Evolutionary conservation across 1,140 invertebrate species (phyloP).

Genomic region (Sweltsa coloradensis): DNA sequence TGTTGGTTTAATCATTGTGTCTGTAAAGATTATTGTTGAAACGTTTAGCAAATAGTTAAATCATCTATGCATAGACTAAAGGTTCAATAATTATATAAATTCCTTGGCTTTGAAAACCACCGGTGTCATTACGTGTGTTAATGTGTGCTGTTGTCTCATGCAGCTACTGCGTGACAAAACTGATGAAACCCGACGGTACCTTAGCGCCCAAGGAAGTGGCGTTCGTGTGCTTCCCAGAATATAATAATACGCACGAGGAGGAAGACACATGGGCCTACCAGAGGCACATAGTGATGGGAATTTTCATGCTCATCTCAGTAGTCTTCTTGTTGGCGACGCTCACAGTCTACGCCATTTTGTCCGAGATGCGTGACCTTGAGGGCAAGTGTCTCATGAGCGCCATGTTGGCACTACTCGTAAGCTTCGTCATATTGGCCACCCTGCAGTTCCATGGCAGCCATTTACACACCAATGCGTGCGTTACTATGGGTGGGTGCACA

Average conservation of each 20-base stretch:
- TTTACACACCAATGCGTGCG: conserved; percentile 26
- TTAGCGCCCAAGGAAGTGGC: conserved; percentile 24
- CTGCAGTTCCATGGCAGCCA: conserved; percentile 29
- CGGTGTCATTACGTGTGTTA: no score
- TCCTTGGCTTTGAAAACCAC: no score
- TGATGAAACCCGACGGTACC: conserved; percentile 22
- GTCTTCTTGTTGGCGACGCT: conserved; percentile 41
- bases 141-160: no score
- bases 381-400: conserved; percentile 40
- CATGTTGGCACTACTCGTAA: conserved; percentile 38
- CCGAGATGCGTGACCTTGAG: conserved; percentile 40
- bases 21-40: no score
- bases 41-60: no score
- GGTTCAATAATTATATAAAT: no score
- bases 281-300: neutral
- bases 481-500: conserved; percentile 34
- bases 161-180: conserved; percentile 9
- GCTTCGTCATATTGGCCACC: conserved; percentile 40
- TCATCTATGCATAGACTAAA: no score
- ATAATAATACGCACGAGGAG: no score
- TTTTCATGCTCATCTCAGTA: conserved; percentile 38
- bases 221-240: conserved; percentile 38
- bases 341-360: conserved; percentile 39
- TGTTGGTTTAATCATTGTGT: no score
- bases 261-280: conserved; percentile 8